Conservation (phyloP, 2,888 invertebrate species). For the Rotaria magnacalcarata region DNA sequence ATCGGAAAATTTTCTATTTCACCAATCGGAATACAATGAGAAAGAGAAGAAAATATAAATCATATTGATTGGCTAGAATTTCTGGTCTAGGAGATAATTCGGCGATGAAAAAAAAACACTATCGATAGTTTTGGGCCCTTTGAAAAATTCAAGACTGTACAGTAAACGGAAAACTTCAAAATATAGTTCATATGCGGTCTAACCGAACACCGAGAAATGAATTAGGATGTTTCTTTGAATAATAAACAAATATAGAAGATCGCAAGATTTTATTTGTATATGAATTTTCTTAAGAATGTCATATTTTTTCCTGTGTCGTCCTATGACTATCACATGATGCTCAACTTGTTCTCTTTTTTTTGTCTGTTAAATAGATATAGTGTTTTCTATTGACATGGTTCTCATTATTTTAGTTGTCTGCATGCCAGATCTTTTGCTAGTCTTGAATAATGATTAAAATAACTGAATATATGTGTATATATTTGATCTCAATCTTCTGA, state of each 20-base stretch:
- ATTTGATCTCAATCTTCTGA: slow-evolving; percentile 29
- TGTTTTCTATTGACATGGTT: slow-evolving; percentile 11
- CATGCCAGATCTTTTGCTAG: background rate
- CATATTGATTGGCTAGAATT: background rate
- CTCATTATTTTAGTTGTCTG: background rate
- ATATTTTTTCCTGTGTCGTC: too few relatives aligned
- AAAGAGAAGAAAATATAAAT: background rate
- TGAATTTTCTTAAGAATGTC: too few relatives aligned
- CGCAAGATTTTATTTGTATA: too few relatives aligned
- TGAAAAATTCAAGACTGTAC: too few relatives aligned
- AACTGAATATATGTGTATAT: background rate
- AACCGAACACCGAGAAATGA: too few relatives aligned
- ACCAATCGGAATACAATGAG: background rate
- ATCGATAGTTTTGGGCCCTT: too few relatives aligned
- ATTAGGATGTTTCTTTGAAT: too few relatives aligned
- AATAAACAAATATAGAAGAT: too few relatives aligned
- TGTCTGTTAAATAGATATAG: background rate
- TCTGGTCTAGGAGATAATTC: background rate
- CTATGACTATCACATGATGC: background rate
- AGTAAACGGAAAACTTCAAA: too few relatives aligned
- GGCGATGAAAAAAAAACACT: background rate
- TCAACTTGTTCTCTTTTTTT: background rate
- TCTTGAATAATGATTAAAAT: background rate
- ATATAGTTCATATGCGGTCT: too few relatives aligned
- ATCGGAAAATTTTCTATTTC: background rate